phyloP scores from a whole-genome alignment of 2,113 vertebrate species.

The Rhinolophus sinicus region DNA sequence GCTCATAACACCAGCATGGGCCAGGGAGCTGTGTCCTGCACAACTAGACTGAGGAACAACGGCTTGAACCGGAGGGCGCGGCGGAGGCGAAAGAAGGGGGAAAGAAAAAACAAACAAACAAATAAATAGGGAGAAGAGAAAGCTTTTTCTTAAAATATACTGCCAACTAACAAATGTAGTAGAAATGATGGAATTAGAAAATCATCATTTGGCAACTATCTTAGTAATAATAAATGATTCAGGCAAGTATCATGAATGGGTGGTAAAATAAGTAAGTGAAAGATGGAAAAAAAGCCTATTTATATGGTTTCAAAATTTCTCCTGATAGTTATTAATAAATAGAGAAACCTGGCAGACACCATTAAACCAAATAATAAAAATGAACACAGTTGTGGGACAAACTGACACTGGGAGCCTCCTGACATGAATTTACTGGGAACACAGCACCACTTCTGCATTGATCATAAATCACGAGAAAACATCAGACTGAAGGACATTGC shows the following conservation, averaged over 20 bases:
- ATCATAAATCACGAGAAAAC: neutral
- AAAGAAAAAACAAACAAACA: no score
- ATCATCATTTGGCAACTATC: neutral
- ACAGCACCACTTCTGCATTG: neutral
- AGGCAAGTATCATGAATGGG: neutral
- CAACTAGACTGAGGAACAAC: no score
- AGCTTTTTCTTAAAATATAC: slow-evolving; percentile 50
- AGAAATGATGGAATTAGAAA: slow-evolving; percentile 24
- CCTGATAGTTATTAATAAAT: neutral
- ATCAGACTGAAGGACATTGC: neutral
- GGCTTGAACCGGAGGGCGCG: no score
- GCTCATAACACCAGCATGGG: no score
- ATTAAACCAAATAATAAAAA: slow-evolving; percentile 2
- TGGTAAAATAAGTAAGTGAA: neutral
- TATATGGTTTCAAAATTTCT: slow-evolving; percentile 18
- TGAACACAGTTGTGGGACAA: neutral
- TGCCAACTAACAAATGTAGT: neutral
- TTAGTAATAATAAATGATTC: slow-evolving; percentile 29
- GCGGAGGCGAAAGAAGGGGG: no score
- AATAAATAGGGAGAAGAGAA: neutral
- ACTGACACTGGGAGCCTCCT: neutral
- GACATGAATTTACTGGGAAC: neutral
- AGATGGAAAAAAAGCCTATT: neutral
- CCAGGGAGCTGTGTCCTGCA: no score
- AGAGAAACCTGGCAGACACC: neutral